A percentile compares a stretch with the other conserved stretches of the same genome.
Conservation (phyloP, 2,113 vertebrate species). For the Papio anubis region DNA sequence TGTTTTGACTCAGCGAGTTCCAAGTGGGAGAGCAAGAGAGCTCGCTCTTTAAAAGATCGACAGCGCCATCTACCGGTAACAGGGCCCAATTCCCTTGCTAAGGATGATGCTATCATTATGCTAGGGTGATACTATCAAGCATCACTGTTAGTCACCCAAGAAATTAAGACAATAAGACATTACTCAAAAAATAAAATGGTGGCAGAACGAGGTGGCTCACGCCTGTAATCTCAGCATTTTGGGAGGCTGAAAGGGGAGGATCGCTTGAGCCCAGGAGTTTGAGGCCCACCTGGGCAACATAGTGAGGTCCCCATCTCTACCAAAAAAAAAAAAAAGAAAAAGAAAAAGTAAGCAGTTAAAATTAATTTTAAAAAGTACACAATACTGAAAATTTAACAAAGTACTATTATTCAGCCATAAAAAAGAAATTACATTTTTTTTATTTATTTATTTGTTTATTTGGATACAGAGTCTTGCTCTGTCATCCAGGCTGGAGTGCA, state of each 20-base stretch:
- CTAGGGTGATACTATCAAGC: not conserved
- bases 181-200: not conserved
- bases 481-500: no score
- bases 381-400: not conserved
- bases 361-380: not conserved
- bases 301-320: no score
- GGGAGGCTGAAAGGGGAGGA: no score
- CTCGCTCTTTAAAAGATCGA: not conserved
- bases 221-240: no score
- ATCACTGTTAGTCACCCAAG: not conserved
- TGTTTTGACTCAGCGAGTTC: not conserved
- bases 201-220: no score
- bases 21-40: not conserved
- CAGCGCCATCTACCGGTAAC: not conserved
- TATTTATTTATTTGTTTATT: no score
- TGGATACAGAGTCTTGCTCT: no score
- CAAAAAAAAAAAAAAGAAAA: no score
- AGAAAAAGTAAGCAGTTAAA: not conserved
- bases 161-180: not conserved
- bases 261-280: no score
- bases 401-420: not conserved
- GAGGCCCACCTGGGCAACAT: no score
- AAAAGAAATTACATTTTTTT: not conserved
- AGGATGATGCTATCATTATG: accelerated
- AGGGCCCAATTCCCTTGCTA: not conserved